Evolutionary conservation across 2,888 invertebrate genomes (phyloP), one percentile per base, ranked within the genome.

Genomic region (Brachypalpus laphriformis): DNA sequence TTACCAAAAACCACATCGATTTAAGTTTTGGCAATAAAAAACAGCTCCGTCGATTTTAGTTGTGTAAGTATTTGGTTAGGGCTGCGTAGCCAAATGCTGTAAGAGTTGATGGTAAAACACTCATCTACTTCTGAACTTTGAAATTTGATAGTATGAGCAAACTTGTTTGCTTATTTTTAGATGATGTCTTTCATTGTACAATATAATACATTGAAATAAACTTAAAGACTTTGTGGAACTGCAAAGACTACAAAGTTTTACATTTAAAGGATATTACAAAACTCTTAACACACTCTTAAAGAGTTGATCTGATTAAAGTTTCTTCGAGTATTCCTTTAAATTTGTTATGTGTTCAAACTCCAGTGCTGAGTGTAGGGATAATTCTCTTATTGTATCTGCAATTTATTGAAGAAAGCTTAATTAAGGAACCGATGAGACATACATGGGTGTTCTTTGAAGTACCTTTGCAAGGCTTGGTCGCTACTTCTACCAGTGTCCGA

Each of bases 21-120:
- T 56, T 22, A 42, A 22, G 40, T 40, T 59, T 2, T 9, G 9
- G 20, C 22, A 42, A 9, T 42, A 57, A 63, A 63, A 47, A 63
- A 63, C 22, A 47, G 31, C 47, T 31, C n/a, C 63, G 2, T n/a
- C 28, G n/a, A 18, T 61, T 28, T 11, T 31, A 45, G 63, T 18
- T 45, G n/a, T 2, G 28, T 31, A 31, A 47, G 45, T 63, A 63
- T 63, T 63, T 63, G 63, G 8, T 47, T 63, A 47, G 31, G 18
- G 18, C 45, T 63, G 31, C 14, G 20, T 63, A 16, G 63, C 45
- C 47, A 31, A 63, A 20, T 20, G 47, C 18, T 31, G 31, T 22
- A 4, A 4, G 16, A 37, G 5, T 51, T 51, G 22, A 37, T 65
- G 65, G 20, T 20, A 49, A 37, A 51, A 16, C 18, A 16, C 49